Evolutionary conservation across 2,113 vertebrate genomes (phyloP).

Genomic region (Glaucidium brasilianum): DNA sequence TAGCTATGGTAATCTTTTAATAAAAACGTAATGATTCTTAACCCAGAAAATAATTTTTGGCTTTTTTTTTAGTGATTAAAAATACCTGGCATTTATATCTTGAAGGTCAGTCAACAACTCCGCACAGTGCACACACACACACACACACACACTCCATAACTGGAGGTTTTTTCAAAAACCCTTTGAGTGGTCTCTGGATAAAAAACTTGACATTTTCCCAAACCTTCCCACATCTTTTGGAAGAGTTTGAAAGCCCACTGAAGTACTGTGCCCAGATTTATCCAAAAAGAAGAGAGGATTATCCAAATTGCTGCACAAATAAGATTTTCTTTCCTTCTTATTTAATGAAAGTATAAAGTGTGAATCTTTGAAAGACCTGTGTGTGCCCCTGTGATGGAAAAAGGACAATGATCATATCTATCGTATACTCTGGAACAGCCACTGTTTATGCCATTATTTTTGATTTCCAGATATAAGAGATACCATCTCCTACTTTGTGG

Average conservation of each 20-base stretch:
- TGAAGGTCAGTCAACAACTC: constrained; percentile 37
- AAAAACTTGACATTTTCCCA: constrained; percentile 49
- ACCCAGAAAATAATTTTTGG: background rate
- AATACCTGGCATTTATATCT: constrained; percentile 17
- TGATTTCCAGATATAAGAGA: background rate
- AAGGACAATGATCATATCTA: background rate
- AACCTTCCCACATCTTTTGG: background rate
- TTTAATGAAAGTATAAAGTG: background rate
- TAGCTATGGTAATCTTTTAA: background rate
- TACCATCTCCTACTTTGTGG: background rate
- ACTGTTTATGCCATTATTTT: background rate
- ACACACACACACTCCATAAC: background rate
- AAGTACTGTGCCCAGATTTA: background rate
- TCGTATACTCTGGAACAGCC: background rate
- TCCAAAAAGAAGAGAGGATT: background rate
- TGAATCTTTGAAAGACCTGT: background rate
- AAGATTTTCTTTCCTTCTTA: background rate
- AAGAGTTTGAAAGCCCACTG: background rate
- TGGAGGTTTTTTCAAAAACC: background rate
- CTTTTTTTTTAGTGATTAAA: constrained; percentile 33
- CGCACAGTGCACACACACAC: background rate
- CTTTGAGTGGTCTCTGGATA: constrained; percentile 28
- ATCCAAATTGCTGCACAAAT: background rate
- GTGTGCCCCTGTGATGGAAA: background rate
- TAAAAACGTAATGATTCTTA: constrained; percentile 21